Conservation (phyloP, 2,797 vertebrate species). For the Cryptoblepharus egeriae region DNA sequence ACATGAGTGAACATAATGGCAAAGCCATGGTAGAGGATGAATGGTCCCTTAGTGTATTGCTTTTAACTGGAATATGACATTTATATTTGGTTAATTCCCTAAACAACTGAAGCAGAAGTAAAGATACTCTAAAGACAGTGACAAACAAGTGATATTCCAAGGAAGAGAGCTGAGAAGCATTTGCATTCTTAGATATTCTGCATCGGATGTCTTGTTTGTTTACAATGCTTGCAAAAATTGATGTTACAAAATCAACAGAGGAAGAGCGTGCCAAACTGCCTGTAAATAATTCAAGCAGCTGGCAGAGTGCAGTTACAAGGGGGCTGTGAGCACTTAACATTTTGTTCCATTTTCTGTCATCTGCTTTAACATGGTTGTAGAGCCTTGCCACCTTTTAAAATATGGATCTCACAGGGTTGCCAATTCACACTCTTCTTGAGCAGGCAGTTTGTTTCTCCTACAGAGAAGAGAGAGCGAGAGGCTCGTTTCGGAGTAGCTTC, state of each 20-base stretch:
- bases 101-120: neutral
- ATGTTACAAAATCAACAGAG: constrained; percentile 31
- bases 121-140: neutral
- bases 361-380: constrained; percentile 42
- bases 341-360: constrained; percentile 33
- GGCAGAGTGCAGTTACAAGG: constrained; percentile 46
- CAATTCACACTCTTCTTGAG: constrained; percentile 49
- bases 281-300: constrained; percentile 35
- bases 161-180: constrained; percentile 17
- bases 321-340: neutral
- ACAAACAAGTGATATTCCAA: neutral
- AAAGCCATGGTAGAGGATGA: neutral
- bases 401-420: constrained; percentile 50
- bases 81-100: neutral
- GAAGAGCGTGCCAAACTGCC: constrained; percentile 27
- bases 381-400: constrained; percentile 50
- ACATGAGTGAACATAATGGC: neutral
- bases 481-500: constrained; percentile 21
- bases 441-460: neutral
- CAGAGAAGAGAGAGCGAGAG: neutral
- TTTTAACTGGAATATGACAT: neutral
- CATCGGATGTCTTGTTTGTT: constrained; percentile 34
- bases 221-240: constrained; percentile 39
- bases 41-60: neutral
- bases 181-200: constrained; percentile 21